Evolutionary conservation across 2,797 vertebrate genomes (phyloP).

Genomic region (Phrynocephalus vlangalii): DNA sequence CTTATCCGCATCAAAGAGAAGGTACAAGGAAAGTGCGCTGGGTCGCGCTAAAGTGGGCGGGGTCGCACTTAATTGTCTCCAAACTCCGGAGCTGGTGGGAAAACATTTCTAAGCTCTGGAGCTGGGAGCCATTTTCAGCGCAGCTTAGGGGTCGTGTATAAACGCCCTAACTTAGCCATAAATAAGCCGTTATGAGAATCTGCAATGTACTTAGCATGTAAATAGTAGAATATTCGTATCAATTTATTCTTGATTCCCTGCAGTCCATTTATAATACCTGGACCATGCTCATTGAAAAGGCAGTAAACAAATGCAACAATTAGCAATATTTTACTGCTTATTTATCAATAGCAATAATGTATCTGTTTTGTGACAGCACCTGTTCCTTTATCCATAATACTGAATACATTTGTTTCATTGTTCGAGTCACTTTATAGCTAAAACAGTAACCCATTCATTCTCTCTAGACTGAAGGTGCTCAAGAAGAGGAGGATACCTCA

Average conservation of each 20-base stretch:
- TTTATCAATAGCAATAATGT: not conserved
- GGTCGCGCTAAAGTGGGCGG: too few relatives aligned
- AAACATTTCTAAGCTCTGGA: too few relatives aligned
- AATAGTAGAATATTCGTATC: not conserved
- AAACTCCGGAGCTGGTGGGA: too few relatives aligned
- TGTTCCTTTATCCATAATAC: conserved; percentile 27
- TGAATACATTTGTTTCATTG: conserved; percentile 12
- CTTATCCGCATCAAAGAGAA: too few relatives aligned
- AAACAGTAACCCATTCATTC: conserved; percentile 46
- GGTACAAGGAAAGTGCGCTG: too few relatives aligned
- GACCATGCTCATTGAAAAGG: not conserved
- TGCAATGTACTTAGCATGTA: not conserved
- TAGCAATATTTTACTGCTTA: not conserved
- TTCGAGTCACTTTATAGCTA: not conserved
- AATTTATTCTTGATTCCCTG: not conserved
- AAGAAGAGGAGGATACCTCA: conserved; percentile 83
- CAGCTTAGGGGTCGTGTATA: too few relatives aligned
- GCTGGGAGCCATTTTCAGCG: too few relatives aligned
- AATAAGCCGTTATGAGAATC: not conserved
- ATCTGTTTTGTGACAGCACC: too few relatives aligned
- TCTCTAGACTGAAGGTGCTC: conserved; percentile 79
- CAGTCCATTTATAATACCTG: not conserved
- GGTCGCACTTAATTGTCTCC: too few relatives aligned
- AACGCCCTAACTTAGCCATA: not conserved
- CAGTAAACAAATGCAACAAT: not conserved